phyloP scores from a whole-genome alignment of 2,888 invertebrate genomes.

The Drepanosiphum platanoidis region DNA sequence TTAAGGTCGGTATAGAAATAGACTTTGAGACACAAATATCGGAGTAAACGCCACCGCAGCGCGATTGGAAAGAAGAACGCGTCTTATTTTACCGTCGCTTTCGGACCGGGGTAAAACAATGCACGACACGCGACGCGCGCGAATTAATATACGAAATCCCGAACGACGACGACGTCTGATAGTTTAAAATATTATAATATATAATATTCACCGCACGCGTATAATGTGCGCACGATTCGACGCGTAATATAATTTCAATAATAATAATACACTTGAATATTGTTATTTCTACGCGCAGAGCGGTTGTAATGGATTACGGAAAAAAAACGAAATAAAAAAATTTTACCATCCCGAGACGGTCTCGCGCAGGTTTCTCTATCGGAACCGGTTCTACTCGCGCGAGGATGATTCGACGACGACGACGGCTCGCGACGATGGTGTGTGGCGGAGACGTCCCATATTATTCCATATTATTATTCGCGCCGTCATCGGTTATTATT shows the following conservation, averaged over 20 bases:
- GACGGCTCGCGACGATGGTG: not conserved
- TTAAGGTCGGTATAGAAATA: not conserved
- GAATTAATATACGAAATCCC: not conserved
- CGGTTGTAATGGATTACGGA: not conserved
- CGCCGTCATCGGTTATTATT: not conserved
- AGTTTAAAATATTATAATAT: not conserved
- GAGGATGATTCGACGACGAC: too few relatives aligned
- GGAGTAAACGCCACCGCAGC: not conserved
- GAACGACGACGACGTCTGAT: not conserved
- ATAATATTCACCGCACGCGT: not conserved
- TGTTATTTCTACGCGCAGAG: too few relatives aligned
- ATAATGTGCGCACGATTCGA: not conserved
- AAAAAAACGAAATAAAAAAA: slow-evolving; percentile 39
- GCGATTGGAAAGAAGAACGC: not conserved
- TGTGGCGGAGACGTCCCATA: too few relatives aligned
- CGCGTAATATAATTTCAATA: too few relatives aligned
- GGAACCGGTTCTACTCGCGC: slow-evolving; percentile 32
- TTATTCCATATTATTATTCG: not conserved
- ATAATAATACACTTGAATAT: too few relatives aligned
- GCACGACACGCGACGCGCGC: too few relatives aligned
- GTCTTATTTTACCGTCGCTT: too few relatives aligned
- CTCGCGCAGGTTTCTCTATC: slow-evolving; percentile 34
- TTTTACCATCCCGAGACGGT: not conserved
- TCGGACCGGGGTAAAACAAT: too few relatives aligned
- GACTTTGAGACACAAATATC: not conserved